A percentile compares a stretch with the other conserved stretches of the same genome.
These are phyloP conservation scores for Dryobates pubescens DNA, from an alignment of 2,797 vertebrate species.

Conservation along the genomic window DNA sequence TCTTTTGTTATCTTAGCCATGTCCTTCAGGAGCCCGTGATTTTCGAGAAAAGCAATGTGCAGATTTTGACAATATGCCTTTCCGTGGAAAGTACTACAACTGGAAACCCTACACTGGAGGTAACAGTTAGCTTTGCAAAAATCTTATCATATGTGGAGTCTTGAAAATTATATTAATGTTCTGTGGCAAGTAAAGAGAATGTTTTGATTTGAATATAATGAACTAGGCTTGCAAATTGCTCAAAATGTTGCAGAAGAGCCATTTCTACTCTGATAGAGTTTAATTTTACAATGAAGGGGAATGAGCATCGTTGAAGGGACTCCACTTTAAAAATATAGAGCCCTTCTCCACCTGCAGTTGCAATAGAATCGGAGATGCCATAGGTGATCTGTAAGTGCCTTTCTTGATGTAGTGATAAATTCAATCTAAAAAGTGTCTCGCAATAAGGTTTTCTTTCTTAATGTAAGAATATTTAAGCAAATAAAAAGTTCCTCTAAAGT, in stretches of 20 bases:
- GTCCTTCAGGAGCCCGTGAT: constrained; percentile 89
- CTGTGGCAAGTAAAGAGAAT: neutral
- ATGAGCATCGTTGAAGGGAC: neutral
- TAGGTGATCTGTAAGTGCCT: neutral
- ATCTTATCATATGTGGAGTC: neutral
- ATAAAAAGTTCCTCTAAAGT: neutral
- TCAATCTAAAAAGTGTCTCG: neutral
- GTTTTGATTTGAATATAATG: neutral
- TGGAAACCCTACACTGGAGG: constrained; percentile 99
- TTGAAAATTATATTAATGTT: constrained; percentile 2
- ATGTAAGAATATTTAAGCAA: neutral
- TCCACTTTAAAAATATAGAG: neutral
- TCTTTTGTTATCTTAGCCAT: constrained; percentile 80
- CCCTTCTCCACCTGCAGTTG: neutral
- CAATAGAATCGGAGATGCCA: neutral
- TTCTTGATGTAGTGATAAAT: neutral
- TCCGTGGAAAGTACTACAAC: constrained; percentile 98
- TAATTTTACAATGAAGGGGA: neutral
- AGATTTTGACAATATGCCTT: constrained; percentile 96
- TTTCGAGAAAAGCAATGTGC: constrained; percentile 98
- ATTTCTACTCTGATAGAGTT: neutral
- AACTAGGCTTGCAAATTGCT: neutral
- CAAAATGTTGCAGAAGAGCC: neutral
- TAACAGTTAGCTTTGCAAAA: constrained; percentile 75
- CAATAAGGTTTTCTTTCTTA: neutral